These are phyloP conservation scores for Eledone cirrhosa DNA, from an alignment of 2,888 invertebrate genomes.

Conservation along the genomic window DNA sequence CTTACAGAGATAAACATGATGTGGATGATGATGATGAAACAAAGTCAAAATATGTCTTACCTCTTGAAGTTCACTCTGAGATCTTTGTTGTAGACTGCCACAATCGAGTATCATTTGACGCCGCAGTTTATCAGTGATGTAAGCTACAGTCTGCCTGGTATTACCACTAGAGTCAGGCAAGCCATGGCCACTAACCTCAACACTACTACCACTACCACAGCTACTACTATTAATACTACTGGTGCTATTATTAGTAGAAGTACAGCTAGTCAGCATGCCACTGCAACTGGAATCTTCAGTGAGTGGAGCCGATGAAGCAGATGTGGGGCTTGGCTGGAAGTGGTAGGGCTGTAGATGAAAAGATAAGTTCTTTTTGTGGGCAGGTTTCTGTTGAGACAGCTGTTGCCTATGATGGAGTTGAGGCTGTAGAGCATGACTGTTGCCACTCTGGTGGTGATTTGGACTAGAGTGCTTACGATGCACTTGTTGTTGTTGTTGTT, in stretches of 20 bases:
- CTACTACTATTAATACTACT: neutral
- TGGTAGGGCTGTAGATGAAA: neutral
- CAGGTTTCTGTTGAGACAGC: too few species aligned
- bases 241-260: neutral
- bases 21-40: neutral
- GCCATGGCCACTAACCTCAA: neutral
- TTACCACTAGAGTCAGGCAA: neutral
- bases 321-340: neutral
- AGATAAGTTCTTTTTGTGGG: neutral
- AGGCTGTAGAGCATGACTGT: too few species aligned
- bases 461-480: neutral
- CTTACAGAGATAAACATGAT: neutral
- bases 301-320: neutral
- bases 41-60: neutral
- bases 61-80: neutral
- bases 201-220: neutral
- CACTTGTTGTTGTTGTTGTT: neutral
- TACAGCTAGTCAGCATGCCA: neutral
- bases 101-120: conserved; percentile 51
- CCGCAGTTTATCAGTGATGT: conserved; percentile 52
- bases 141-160: conserved; percentile 37
- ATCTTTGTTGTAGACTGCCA: neutral
- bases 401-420: too few species aligned
- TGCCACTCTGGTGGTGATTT: too few species aligned
- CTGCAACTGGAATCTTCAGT: neutral